A percentile compares a stretch with the other conserved stretches of the same genome.
Conservation (phyloP, 2,113 vertebrate species). For the Melozone crissalis region DNA sequence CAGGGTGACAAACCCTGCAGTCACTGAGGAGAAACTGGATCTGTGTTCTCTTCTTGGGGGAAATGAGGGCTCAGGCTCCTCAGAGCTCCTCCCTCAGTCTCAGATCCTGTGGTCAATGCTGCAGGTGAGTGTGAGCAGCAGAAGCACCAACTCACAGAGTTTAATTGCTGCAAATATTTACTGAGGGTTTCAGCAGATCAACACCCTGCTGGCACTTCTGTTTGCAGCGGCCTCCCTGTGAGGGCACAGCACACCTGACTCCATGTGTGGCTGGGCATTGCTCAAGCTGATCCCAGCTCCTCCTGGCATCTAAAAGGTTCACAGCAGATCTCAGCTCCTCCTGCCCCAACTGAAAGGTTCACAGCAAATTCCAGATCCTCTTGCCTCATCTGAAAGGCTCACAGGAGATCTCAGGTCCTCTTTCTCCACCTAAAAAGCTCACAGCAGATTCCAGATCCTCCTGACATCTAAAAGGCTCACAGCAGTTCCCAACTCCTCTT, state of each 20-base stretch:
- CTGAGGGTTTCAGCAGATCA: not conserved
- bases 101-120: not conserved
- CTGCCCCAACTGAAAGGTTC: rapidly evolving
- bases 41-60: too few relatives aligned
- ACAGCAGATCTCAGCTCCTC: not conserved
- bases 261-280: not conserved
- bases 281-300: not conserved
- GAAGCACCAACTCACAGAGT: not conserved
- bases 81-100: not conserved
- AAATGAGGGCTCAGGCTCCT: not conserved
- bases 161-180: not conserved
- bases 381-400: not conserved
- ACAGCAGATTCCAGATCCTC: too few relatives aligned
- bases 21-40: not conserved
- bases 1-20: not conserved
- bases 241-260: not conserved
- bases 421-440: too few relatives aligned
- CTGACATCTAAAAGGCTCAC: not conserved
- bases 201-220: not conserved
- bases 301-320: not conserved
- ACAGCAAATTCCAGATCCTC: not conserved
- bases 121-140: not conserved
- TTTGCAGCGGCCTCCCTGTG: not conserved
- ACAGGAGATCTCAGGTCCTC: too few relatives aligned
- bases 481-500: not conserved